Conservation (phyloP, 2,888 invertebrate species). For the Myopa tessellatipennis region DNA sequence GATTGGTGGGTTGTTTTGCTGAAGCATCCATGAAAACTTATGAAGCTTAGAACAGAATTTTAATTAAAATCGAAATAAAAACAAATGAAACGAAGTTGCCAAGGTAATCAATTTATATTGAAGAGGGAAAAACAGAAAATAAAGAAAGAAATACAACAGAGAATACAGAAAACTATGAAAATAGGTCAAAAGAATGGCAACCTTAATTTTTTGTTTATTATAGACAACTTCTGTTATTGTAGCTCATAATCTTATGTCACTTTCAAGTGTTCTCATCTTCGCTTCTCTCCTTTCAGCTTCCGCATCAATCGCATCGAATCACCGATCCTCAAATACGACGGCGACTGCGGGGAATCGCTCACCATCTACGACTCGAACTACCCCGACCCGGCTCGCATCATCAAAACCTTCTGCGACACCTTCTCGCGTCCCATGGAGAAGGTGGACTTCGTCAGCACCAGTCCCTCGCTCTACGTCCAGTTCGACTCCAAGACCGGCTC, state of each 20-base stretch:
- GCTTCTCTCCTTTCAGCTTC: conserved; percentile 72
- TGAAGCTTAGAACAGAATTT: too few relatives aligned
- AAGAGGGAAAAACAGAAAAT: too few relatives aligned
- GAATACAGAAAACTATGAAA: too few relatives aligned
- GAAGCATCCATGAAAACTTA: too few relatives aligned
- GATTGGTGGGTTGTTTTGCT: too few relatives aligned
- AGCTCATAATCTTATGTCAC: not conserved
- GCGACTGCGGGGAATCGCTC: conserved; percentile 90
- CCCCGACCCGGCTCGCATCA: conserved; percentile 89
- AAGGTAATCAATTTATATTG: too few relatives aligned
- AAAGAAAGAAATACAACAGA: too few relatives aligned
- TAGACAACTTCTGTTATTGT: too few relatives aligned
- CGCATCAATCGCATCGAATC: conserved; percentile 90
- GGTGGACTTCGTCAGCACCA: conserved; percentile 90
- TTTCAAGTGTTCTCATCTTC: not conserved
- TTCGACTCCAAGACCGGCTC: conserved; percentile 94
- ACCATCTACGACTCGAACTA: conserved; percentile 89
- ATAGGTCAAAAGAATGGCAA: too few relatives aligned
- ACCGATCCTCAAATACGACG: conserved; percentile 85
- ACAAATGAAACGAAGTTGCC: too few relatives aligned
- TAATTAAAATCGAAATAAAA: too few relatives aligned
- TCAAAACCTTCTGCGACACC: conserved; percentile 94
- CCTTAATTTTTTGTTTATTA: too few relatives aligned
- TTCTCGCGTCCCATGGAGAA: conserved; percentile 94
- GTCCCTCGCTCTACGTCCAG: conserved; percentile 86